Evolutionary conservation across 2,888 invertebrate genomes (phyloP), one percentile per base, ranked within the genome.

Genomic region (Drosophila anomelani): DNA sequence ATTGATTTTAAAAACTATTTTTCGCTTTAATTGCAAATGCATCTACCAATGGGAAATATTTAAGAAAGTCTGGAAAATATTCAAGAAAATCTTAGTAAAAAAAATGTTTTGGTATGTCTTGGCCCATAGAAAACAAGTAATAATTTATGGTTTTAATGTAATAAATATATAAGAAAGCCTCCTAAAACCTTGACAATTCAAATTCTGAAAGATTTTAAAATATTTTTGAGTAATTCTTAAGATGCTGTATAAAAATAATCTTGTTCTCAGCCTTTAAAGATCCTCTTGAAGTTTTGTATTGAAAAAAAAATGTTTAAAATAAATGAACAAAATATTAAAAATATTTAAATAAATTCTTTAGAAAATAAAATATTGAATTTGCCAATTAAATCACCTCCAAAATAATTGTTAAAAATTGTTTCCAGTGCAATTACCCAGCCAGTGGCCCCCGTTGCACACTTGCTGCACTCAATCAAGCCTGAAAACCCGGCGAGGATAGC

Each of bases 401-500:
- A n/a, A 29, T 23, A 13, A 55, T 29, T 9, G 7, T 26, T 12
- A 6, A 6, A 17, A 9, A 15, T 61, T 17, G 44, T 26, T 20
- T 9, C n/a, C n/a, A 3, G 67, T 67, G 36, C 58, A 53, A 26
- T 38, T 54, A 26, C 36, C 53, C 51, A 49, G 15, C n/a, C 51
- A 44, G 41, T 64, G 66, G 66, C 39, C 46, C 68, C 39, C 55
- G 49, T 41, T 68, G 68, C 47, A 56, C 70, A 60, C 54, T 70
- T 70, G 60, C 54, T 60, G 55, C 62, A 72, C 84, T 84, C 77
- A 86, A 86, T 84, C 79, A 86, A 76, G 56, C 62, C 47, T 7
- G 41, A 38, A 49, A 61, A 17, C 36, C 46, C 41, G 15, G 17
- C 29, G 26, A 47, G 54, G 38, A 38, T 15, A 8, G 17, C 17